Base-by-base conservation (phyloP, 2,113 vertebrate species). In the Pituophis catenifer region DNA sequence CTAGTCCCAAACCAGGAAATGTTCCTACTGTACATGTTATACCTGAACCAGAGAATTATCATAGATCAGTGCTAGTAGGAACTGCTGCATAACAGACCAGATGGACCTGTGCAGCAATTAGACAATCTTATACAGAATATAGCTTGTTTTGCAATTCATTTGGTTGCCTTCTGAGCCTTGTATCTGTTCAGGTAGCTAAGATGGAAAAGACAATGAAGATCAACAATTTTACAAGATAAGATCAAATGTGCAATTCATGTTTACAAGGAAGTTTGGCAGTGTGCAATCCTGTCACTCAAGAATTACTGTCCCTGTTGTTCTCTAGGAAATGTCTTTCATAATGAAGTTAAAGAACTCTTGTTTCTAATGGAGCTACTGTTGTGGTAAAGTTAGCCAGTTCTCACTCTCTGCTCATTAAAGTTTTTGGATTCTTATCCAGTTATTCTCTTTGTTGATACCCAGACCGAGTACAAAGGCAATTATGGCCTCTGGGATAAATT, bases 401-500 rank as follows among this genome's bases (percentile, higher is more conserved):
- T 92, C 90, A 48, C 29, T 12, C n/a, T 94, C 95, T 90, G 29
- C 57, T 70, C 52, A 81, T 90, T 21, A 70, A 23, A 86, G 1
- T 87, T 33, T 89, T 89, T 93, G 55, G 24, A 94, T 29, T 52
- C 91, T 93, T 85, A 6, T 11, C 85, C 19, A 86, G 33, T 88
- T 38, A 57, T 91, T 62, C 0, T 55, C 48, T 57, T 54, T 91
- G 0, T 70, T 87, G 75, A 85, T 50, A 88, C 38, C 75, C 17
- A 50, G 5, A 8, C 86, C 12, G n/a, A 89, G 65, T 17, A 55
- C 29, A 58, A 57, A 94, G 92, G 92, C 95, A 96, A 92, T 93
- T 96, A 91, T 93, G 92, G 81, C 94, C 92, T 48, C 93, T 93
- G 93, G 89, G 91, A 94, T 94, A 92, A 93, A 94, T 94, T 92